Percentiles rank a stretch among this genome's conserved stretches.
phyloP scores from a whole-genome alignment of 2,113 vertebrate genomes.

The Silurus asotus region DNA sequence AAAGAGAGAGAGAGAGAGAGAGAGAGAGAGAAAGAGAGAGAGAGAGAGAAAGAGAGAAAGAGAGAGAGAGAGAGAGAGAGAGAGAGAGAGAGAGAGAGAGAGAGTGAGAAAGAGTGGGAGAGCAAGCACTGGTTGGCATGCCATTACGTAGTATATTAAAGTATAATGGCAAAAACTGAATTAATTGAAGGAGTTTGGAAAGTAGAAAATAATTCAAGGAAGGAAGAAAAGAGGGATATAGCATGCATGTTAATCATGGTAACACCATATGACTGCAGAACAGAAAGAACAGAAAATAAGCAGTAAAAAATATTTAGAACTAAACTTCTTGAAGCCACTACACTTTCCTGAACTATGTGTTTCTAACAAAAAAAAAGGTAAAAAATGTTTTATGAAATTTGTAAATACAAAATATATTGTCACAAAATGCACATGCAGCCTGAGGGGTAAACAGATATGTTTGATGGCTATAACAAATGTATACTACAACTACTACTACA shows the following conservation, averaged over 20 bases:
- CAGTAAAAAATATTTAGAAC: not conserved
- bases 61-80: not conserved
- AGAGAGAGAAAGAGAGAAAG: not conserved
- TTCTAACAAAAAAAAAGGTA: not conserved
- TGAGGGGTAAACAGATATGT: not conserved
- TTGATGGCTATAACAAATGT: not conserved
- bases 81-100: not conserved
- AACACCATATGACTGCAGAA: not conserved
- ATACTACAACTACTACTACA: not conserved
- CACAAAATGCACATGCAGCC: not conserved
- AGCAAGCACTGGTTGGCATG: not conserved
- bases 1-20: not conserved
- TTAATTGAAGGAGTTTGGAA: not conserved
- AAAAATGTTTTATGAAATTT: not conserved
- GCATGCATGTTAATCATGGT: not conserved
- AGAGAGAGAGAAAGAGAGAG: not conserved
- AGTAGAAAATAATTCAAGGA: not conserved
- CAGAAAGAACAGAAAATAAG: constrained; percentile 3
- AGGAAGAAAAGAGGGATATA: not conserved
- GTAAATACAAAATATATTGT: not conserved
- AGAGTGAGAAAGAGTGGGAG: not conserved
- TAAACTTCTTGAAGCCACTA: not conserved
- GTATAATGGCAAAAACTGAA: not conserved
- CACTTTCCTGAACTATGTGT: not conserved
- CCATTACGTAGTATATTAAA: not conserved